phyloP scores from a whole-genome alignment of 2,888 invertebrate genomes.

The Acrobasis consociella region DNA sequence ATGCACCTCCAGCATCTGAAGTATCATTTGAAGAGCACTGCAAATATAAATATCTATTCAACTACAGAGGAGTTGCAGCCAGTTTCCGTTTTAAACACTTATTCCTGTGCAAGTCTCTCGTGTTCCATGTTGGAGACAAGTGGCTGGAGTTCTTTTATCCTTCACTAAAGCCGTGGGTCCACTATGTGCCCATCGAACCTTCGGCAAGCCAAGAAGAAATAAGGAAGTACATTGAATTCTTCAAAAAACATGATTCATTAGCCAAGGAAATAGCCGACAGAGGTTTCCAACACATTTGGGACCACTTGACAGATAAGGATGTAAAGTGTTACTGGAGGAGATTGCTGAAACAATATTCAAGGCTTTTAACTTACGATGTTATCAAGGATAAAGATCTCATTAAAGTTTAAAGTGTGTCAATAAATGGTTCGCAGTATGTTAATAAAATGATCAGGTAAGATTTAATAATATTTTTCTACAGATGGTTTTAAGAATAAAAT shows the following conservation, averaged over 20 bases:
- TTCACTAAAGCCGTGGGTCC: conserved; percentile 95
- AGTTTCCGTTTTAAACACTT: conserved; percentile 98
- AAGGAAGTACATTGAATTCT: conserved; percentile 88
- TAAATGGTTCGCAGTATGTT: background rate
- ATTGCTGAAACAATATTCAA: conserved; percentile 88
- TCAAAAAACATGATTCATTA: conserved; percentile 87
- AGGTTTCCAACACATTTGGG: conserved; percentile 92
- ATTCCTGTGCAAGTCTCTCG: conserved; percentile 94
- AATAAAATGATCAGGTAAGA: conserved; percentile 1
- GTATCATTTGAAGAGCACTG: conserved; percentile 96
- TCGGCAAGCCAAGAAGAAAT: conserved; percentile 86
- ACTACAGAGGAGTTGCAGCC: conserved; percentile 98
- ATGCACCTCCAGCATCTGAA: conserved; percentile 92
- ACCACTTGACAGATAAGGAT: conserved; percentile 91
- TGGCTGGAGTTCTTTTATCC: conserved; percentile 98
- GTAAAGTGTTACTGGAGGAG: conserved; percentile 94
- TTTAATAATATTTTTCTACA: background rate
- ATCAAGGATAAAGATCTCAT: conserved; percentile 82
- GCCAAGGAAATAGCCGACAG: conserved; percentile 90
- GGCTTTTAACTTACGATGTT: conserved; percentile 87
- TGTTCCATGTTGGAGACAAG: conserved; percentile 96
- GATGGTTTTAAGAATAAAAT: conserved; percentile 1
- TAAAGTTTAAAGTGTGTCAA: conserved; percentile 55
- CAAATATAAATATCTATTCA: conserved; percentile 95
- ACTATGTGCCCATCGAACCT: conserved; percentile 92